Evolutionary conservation across 2,797 vertebrate species (phyloP), one percentile per base, ranked within the genome.

Genomic region (Acipenser oxyrinchus): DNA sequence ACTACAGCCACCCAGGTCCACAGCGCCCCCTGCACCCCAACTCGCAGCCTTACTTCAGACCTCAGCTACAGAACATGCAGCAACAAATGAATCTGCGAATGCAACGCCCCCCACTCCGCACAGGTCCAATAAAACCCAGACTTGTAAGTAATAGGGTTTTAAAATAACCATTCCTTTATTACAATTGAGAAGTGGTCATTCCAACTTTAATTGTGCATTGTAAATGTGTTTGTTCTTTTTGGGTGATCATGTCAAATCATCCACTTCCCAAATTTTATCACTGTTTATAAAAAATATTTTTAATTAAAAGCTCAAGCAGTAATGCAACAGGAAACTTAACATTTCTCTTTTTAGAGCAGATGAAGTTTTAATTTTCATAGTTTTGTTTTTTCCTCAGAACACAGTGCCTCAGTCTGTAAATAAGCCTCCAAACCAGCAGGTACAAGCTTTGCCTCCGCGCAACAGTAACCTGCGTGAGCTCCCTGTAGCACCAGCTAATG

Each of bases 401-500:
- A 67, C 89, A 6, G 82, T 93, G 0, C 73, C 90, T n/a, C 88
- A 93, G 74, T 87, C 76, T 3, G 71, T 87, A 10, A 68, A 67
- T 66, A 92, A 89, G 69, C 82, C 83, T 53, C 81, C 86, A 0
- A 86, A 92, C 78, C 94, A 91, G 76, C 91, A 93, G 68, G 85
- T 92, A 53, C 92, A 91, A 74, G 76, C 85, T 0, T 67, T 72
- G 0, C 86, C 91, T 51, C 87, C 89, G 23, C 92, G 95, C 51
- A 98, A 96, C 72, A 97, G 96, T 77, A 99, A 99, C 78, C 73
- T 99, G 65, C 92, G 97, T 0, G 97, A 98, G 76, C 69, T 99
- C 68, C 96, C 96, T 0, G 92, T 97, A 7, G 95, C 97, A 10
- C 91, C 94, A 0, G 79, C 91, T 6, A 94, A 93, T 0, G 74